These are phyloP conservation scores for Polymixis flavicincta DNA, from an alignment of 2,888 invertebrate genomes.

Conservation along the genomic window DNA sequence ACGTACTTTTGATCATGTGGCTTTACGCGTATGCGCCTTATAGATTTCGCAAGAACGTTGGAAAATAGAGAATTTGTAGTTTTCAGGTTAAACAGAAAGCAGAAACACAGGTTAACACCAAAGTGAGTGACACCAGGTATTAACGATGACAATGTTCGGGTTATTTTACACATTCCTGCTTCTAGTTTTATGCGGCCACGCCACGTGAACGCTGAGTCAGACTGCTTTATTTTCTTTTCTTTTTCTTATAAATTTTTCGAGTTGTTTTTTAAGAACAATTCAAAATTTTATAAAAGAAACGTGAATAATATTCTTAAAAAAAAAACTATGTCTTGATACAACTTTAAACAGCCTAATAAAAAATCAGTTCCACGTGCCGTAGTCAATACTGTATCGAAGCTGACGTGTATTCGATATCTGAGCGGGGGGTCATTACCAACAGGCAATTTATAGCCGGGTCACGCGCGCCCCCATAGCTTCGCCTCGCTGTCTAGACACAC, in stretches of 20 bases:
- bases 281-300: too few relatives aligned
- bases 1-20: not conserved
- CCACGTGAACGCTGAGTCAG: not conserved
- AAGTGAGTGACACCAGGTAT: too few relatives aligned
- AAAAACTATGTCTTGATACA: not conserved
- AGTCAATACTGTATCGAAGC: slow-evolving; percentile 52
- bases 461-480: slow-evolving; percentile 62
- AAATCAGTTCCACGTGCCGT: slow-evolving; percentile 37
- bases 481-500: slow-evolving; percentile 63
- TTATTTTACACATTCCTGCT: not conserved
- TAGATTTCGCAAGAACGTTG: not conserved
- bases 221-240: not conserved
- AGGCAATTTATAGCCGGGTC: slow-evolving; percentile 61
- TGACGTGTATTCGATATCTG: slow-evolving; percentile 62
- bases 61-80: too few relatives aligned
- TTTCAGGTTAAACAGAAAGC: too few relatives aligned
- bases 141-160: too few relatives aligned
- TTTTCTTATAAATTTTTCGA: not conserved
- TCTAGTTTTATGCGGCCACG: not conserved
- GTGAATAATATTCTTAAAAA: not conserved
- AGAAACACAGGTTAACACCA: too few relatives aligned
- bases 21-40: not conserved
- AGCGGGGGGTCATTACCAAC: slow-evolving; percentile 63
- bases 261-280: too few relatives aligned
- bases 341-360: slow-evolving; percentile 27